Evolutionary conservation across 2,888 invertebrate genomes (phyloP).

Genomic region (Romanomermis culicivorax): DNA sequence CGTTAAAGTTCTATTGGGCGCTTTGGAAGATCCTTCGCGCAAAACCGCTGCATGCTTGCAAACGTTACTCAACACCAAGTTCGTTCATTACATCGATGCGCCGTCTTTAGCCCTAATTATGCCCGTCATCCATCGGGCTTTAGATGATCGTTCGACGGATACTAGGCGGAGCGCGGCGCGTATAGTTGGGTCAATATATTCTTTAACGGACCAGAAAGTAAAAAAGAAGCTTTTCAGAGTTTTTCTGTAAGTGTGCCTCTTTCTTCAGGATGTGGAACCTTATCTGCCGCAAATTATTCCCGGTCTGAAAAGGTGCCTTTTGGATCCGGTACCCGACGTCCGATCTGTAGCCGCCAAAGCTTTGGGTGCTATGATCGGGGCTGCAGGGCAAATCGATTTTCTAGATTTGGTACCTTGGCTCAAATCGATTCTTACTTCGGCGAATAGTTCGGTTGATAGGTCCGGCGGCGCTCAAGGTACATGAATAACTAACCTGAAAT

Average conservation of each 20-base stretch:
- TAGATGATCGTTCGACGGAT: slow-evolving; percentile 89
- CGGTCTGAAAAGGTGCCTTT: slow-evolving; percentile 72
- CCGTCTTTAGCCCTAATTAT: slow-evolving; percentile 93
- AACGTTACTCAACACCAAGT: slow-evolving; percentile 44
- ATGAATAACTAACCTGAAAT: background rate
- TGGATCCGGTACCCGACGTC: slow-evolving; percentile 94
- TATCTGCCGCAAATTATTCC: slow-evolving; percentile 89
- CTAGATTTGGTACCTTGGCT: slow-evolving; percentile 92
- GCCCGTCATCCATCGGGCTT: slow-evolving; percentile 94
- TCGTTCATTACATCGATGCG: slow-evolving; percentile 97
- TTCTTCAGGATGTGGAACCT: slow-evolving; percentile 55
- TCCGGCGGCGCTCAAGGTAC: slow-evolving; percentile 73
- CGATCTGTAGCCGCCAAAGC: slow-evolving; percentile 85
- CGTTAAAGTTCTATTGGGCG: slow-evolving; percentile 46
- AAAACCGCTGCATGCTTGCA: slow-evolving; percentile 81
- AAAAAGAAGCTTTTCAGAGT: background rate
- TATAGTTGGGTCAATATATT: slow-evolving; percentile 99
- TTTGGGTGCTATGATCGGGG: slow-evolving; percentile 79
- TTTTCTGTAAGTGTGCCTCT: background rate
- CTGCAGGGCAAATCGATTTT: slow-evolving; percentile 56
- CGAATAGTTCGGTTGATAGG: slow-evolving; percentile 73
- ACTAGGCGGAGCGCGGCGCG: slow-evolving; percentile 97
- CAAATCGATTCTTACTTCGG: slow-evolving; percentile 87
- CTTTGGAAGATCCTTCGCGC: slow-evolving; percentile 82
- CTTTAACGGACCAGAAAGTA: slow-evolving; percentile 80